Evolutionary conservation across 1,140 invertebrate species (phyloP).

Genomic region (Lethocerus indicus): DNA sequence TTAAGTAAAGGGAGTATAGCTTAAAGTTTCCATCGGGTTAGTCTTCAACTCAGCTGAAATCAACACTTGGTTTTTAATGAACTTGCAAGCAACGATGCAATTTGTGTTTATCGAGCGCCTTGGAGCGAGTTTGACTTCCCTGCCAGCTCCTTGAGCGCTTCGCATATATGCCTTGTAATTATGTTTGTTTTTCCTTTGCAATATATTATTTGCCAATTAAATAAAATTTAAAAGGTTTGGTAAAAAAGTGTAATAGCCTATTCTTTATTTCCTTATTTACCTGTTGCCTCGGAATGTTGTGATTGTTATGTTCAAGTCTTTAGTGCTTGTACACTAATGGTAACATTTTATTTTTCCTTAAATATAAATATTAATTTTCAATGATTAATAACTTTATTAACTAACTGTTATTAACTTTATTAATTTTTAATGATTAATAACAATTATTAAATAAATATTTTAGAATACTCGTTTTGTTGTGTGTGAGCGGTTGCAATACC

Average conservation of each 20-base stretch:
- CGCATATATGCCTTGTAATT: slow-evolving; percentile 16
- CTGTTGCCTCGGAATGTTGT: not conserved
- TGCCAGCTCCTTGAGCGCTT: slow-evolving; percentile 12
- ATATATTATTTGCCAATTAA: slow-evolving; percentile 20
- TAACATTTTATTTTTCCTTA: too few relatives aligned
- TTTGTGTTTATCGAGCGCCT: slow-evolving; percentile 11
- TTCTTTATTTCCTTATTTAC: not conserved
- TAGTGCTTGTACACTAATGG: not conserved
- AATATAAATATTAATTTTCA: too few relatives aligned
- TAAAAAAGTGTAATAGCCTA: slow-evolving; percentile 8
- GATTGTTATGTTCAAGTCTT: not conserved
- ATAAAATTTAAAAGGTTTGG: slow-evolving; percentile 19
- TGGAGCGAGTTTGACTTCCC: slow-evolving; percentile 12
- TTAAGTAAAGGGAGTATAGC: slow-evolving; percentile 10
- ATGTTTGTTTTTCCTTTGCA: slow-evolving; percentile 18
- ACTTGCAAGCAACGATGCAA: slow-evolving; percentile 17
- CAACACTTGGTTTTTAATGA: slow-evolving; percentile 13
- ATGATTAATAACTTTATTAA: too few relatives aligned
- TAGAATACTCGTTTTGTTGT: too few relatives aligned
- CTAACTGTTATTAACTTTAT: too few relatives aligned
- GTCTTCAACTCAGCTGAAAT: slow-evolving; percentile 12
- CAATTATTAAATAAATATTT: too few relatives aligned
- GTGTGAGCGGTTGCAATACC: too few relatives aligned
- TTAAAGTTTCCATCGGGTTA: slow-evolving; percentile 15
- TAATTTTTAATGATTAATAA: too few relatives aligned